Evolutionary conservation across 2,888 invertebrate species (phyloP).

Genomic region (Acrobasis suavella): DNA sequence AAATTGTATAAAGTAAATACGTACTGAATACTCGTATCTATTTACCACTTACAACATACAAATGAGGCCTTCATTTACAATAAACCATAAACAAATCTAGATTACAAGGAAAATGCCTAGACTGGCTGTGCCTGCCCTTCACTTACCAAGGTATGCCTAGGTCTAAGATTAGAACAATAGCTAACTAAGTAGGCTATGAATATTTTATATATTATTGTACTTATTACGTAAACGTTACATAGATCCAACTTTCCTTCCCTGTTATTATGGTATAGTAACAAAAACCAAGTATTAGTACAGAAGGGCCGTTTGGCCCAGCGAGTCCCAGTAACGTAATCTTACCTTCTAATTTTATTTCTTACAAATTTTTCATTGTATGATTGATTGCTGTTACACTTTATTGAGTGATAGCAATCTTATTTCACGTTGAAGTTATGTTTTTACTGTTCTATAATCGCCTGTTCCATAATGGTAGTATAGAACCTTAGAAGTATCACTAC

Average conservation of each 20-base stretch:
- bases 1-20: too few relatives aligned
- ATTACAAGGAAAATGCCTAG: neutral
- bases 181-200: slow-evolving; percentile 27
- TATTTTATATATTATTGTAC: slow-evolving; percentile 38
- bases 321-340: slow-evolving; percentile 26
- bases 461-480: too few relatives aligned
- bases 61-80: neutral
- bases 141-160: slow-evolving; percentile 19
- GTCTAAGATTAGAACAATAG: slow-evolving; percentile 18
- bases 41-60: neutral
- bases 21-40: too few relatives aligned
- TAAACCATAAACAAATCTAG: neutral
- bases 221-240: slow-evolving; percentile 55
- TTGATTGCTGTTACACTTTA: slow-evolving; percentile 2
- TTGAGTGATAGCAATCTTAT: neutral
- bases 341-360: slow-evolving; percentile 23
- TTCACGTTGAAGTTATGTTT: neutral
- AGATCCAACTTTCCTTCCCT: slow-evolving; percentile 55
- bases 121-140: slow-evolving; percentile 20
- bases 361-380: slow-evolving; percentile 13
- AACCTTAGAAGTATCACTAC: too few relatives aligned
- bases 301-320: slow-evolving; percentile 39
- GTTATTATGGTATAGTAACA: slow-evolving; percentile 45
- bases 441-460: neutral
- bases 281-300: slow-evolving; percentile 46